Evolutionary conservation across 2,797 vertebrate species (phyloP).

Genomic region (Anguilla obscura): DNA sequence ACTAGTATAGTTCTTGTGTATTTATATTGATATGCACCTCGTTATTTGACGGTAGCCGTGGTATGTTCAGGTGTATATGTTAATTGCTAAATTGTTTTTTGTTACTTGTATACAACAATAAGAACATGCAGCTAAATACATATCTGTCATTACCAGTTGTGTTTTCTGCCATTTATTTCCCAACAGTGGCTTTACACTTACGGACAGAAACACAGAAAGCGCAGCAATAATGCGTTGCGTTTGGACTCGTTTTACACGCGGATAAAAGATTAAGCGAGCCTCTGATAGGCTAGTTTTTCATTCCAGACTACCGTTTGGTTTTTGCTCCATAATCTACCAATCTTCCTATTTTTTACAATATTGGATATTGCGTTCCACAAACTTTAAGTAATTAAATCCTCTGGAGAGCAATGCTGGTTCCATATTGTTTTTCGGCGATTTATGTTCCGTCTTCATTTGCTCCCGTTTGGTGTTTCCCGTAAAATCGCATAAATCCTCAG

Average conservation of each 20-base stretch:
- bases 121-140: neutral
- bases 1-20: neutral
- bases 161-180: neutral
- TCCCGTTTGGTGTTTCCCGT: slow-evolving; percentile 11
- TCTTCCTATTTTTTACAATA: slow-evolving; percentile 2
- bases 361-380: neutral
- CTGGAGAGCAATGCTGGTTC: neutral
- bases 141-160: neutral
- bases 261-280: neutral
- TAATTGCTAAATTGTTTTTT: neutral
- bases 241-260: neutral
- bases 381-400: neutral
- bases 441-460: slow-evolving; percentile 13
- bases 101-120: neutral
- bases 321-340: slow-evolving; percentile 8
- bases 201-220: neutral
- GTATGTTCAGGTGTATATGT: neutral
- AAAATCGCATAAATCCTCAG: neutral
- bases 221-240: neutral
- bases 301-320: too few relatives aligned
- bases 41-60: neutral
- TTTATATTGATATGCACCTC: neutral
- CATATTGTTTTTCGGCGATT: neutral
- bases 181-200: neutral
- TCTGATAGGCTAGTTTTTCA: neutral